Conservation (phyloP, 2,797 vertebrate species). For the Eulemur rubriventer region DNA sequence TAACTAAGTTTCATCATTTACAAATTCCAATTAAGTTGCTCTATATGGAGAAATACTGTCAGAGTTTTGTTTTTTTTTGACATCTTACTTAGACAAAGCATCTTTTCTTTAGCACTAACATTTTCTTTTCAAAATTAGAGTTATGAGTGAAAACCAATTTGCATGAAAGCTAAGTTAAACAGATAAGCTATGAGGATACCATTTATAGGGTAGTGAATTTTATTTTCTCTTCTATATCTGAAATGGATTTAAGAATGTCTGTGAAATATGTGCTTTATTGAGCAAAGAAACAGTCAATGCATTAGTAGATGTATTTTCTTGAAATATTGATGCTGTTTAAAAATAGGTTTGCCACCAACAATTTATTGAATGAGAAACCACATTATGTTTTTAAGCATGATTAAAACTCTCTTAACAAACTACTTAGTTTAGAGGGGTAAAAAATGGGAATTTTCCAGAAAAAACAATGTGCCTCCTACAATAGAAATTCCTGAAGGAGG, state of each 20-base stretch:
- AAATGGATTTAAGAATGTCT: neutral
- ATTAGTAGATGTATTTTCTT: neutral
- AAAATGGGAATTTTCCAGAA: neutral
- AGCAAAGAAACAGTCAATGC: neutral
- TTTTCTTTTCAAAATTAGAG: neutral
- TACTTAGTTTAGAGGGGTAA: neutral
- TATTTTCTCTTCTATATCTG: neutral
- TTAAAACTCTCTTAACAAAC: neutral
- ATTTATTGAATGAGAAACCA: neutral
- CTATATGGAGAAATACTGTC: neutral
- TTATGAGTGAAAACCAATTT: neutral
- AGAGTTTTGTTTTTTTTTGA: neutral
- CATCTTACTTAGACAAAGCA: neutral
- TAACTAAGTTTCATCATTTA: neutral
- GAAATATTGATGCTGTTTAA: neutral
- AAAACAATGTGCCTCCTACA: neutral
- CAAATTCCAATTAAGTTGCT: neutral
- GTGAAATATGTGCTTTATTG: neutral
- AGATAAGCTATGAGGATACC: neutral
- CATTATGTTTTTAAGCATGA: neutral
- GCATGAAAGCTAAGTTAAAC: neutral
- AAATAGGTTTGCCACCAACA: constrained; percentile 32
- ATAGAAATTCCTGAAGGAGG: neutral
- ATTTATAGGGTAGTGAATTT: neutral
- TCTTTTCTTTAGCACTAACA: neutral